phyloP scores from a whole-genome alignment of 2,888 invertebrate species.

The Ectropis crepuscularia region DNA sequence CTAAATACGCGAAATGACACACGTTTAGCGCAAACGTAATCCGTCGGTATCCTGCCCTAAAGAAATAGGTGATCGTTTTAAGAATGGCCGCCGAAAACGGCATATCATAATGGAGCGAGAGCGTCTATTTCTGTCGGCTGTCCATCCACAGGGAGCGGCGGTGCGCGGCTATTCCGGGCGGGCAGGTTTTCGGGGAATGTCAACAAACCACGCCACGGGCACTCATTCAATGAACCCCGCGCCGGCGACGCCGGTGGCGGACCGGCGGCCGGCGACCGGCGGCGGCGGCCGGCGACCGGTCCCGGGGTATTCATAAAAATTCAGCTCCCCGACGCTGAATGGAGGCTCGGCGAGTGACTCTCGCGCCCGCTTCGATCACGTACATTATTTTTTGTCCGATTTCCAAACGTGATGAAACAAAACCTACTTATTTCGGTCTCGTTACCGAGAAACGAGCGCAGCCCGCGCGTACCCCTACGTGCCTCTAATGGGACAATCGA shows the following conservation, averaged over 20 bases:
- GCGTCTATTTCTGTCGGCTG: conserved; percentile 77
- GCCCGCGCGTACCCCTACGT: conserved; percentile 55
- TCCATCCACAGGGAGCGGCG: conserved; percentile 70
- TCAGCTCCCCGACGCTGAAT: conserved; percentile 76
- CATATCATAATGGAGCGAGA: conserved; percentile 63
- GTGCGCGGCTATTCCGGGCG: conserved; percentile 77
- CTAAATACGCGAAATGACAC: conserved; percentile 45
- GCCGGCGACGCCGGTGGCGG: conserved; percentile 51
- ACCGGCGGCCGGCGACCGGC: conserved; percentile 61
- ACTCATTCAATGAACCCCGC: conserved; percentile 82
- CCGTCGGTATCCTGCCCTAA: conserved; percentile 55
- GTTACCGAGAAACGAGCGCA: conserved; percentile 49
- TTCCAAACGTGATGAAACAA: conserved; percentile 62
- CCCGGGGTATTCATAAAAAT: conserved; percentile 80
- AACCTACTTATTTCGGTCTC: conserved; percentile 50
- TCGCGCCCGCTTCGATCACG: conserved; percentile 57
- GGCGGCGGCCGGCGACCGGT: conserved; percentile 63
- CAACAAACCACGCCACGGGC: conserved; percentile 77
- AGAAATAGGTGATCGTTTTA: conserved; percentile 58
- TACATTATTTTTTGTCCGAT: conserved; percentile 61
- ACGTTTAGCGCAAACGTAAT: conserved; percentile 45
- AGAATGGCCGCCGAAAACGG: conserved; percentile 72
- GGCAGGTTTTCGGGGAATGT: conserved; percentile 85
- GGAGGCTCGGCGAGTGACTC: conserved; percentile 59
- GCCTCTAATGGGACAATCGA: conserved; percentile 56